Evolutionary conservation across 2,113 vertebrate species (phyloP).

Genomic region (Colius striatus): DNA sequence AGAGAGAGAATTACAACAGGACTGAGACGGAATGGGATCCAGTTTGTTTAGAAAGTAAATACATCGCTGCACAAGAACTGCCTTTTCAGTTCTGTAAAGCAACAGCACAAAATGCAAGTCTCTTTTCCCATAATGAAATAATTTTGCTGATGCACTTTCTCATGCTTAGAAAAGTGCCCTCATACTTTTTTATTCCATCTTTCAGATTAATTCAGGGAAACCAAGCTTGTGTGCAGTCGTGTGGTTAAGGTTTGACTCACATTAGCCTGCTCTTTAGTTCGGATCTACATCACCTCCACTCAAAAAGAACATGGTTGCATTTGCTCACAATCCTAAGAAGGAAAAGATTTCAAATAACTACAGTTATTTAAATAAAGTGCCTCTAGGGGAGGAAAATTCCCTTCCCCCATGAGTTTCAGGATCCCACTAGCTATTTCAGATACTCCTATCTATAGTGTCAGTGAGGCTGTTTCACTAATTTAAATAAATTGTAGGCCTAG

Average conservation of each 20-base stretch:
- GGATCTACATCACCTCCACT: not conserved
- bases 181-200: not conserved
- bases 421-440: not conserved
- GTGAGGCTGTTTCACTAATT: not conserved
- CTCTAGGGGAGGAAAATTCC: not conserved
- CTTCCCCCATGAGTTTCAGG: not conserved
- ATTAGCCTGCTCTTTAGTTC: not conserved
- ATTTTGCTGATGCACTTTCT: not conserved
- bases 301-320: not conserved
- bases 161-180: not conserved
- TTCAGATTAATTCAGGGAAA: not conserved
- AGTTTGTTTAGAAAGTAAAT: conserved; percentile 25
- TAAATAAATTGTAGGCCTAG: not conserved
- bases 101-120: not conserved
- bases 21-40: not conserved
- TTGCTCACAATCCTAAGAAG: not conserved
- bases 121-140: not conserved
- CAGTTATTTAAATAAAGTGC: not conserved
- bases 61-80: not conserved
- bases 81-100: conserved; percentile 14
- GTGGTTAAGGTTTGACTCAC: not conserved
- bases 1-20: not conserved
- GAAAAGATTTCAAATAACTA: not conserved
- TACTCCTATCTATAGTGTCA: not conserved
- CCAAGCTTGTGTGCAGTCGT: not conserved